These are phyloP conservation scores for Ernsta delagoae DNA, from an alignment of 2,888 invertebrate genomes.

Conservation along the genomic window DNA sequence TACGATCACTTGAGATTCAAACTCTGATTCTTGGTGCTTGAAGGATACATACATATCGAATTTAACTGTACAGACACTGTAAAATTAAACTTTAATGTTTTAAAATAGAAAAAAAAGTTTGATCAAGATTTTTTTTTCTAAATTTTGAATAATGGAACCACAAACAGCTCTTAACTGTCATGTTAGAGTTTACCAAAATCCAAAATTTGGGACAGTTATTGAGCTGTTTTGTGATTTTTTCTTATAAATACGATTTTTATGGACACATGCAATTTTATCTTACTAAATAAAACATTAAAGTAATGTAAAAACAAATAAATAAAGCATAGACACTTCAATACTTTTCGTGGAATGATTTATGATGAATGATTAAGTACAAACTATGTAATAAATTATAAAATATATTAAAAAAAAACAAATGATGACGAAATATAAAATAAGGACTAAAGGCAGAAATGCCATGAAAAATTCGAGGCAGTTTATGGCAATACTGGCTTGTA, in stretches of 20 bases:
- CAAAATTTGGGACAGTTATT: too few relatives aligned
- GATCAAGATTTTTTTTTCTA: neutral
- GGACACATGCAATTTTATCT: constrained; percentile 11
- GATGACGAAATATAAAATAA: constrained; percentile 26
- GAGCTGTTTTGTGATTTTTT: too few relatives aligned
- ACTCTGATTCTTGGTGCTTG: constrained; percentile 42
- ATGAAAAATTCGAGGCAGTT: constrained; percentile 42
- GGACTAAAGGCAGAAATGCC: constrained; percentile 31
- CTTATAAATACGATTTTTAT: constrained; percentile 15
- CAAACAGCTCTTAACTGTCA: constrained; percentile 8
- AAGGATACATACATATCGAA: constrained; percentile 24
- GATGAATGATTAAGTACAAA: constrained; percentile 33
- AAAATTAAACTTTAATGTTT: too few relatives aligned
- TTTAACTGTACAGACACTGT: too few relatives aligned
- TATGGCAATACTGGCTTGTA: constrained; percentile 39
- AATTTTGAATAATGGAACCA: neutral
- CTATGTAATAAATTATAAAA: constrained; percentile 36
- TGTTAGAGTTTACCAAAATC: too few relatives aligned
- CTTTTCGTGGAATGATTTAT: constrained; percentile 34
- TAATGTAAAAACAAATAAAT: constrained; percentile 30
- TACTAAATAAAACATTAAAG: constrained; percentile 28
- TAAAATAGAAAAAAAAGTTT: too few relatives aligned
- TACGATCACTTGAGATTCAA: constrained; percentile 66
- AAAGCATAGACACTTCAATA: constrained; percentile 50
- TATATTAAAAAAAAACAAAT: neutral